Conservation (phyloP, 37 sponge, comb jelly and placozoan species). For the Spongilla lacustris region DNA sequence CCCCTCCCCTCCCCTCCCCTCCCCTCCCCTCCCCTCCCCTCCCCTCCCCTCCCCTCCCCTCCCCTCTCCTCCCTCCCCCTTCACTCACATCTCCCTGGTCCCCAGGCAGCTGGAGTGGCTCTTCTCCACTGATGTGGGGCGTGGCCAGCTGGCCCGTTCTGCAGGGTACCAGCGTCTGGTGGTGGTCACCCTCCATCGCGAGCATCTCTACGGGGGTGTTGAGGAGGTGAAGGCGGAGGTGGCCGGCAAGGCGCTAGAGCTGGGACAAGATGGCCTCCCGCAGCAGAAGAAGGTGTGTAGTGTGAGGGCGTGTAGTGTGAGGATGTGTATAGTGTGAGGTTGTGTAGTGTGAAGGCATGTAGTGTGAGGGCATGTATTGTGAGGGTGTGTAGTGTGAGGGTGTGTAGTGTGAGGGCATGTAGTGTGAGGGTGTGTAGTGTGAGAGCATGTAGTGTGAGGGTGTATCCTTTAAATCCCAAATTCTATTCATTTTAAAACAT, state of each 20-base stretch:
- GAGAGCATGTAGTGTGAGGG: no score
- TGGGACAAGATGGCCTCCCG: constrained; percentile 42
- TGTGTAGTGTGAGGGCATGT: no score
- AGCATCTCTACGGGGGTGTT: constrained; percentile 65
- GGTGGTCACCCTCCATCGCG: constrained; percentile 73
- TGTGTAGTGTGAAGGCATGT: no score
- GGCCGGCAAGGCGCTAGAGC: constrained; percentile 54
- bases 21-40: neutral
- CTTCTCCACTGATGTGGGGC: constrained; percentile 67
- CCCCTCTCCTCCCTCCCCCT: neutral
- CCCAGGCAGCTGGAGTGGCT: constrained; percentile 83
- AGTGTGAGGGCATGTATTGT: no score
- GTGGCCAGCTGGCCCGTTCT: constrained; percentile 61
- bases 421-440: no score
- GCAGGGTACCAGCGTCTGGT: constrained; percentile 77
- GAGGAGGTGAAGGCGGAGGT: constrained; percentile 80
- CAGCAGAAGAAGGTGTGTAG: constrained; percentile 30
- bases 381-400: neutral
- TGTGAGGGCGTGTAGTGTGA: neutral
- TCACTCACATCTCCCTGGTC: neutral
- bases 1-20: neutral
- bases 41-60: neutral
- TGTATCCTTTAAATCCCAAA: no score
- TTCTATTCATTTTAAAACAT: no score
- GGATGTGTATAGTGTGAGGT: constrained; percentile 8